Percentiles rank a stretch among this genome's conserved stretches.
phyloP scores from a whole-genome alignment of 2,797 vertebrate species.

The Gastrophryne carolinensis region DNA sequence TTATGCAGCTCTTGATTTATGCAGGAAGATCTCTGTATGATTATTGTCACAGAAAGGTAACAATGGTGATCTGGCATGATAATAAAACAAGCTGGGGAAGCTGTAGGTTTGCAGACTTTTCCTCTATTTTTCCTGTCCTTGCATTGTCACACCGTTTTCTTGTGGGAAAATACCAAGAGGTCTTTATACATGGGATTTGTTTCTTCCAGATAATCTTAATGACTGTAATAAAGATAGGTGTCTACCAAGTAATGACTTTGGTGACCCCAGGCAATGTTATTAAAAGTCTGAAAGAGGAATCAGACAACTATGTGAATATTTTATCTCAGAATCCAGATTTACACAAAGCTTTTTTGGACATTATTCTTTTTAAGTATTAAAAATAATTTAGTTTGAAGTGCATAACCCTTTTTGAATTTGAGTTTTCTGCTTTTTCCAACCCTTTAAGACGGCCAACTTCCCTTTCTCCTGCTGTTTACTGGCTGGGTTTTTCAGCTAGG shows the following conservation, averaged over 20 bases:
- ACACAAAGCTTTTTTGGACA: no score
- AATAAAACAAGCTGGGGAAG: conserved; percentile 23
- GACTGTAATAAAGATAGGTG: neutral
- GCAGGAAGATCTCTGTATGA: conserved; percentile 33
- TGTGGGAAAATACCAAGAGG: conserved; percentile 26
- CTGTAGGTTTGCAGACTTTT: conserved; percentile 18
- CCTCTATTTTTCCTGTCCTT: conserved; percentile 45
- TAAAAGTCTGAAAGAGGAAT: no score
- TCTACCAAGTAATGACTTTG: neutral
- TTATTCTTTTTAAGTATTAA: no score
- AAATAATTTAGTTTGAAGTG: no score
- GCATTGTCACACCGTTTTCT: neutral
- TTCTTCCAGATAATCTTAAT: neutral
- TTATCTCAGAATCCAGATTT: no score
- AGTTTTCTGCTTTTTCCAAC: no score
- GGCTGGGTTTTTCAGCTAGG: no score
- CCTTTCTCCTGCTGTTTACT: no score
- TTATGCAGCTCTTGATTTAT: conserved; percentile 26
- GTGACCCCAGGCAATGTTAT: neutral
- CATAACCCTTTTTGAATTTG: no score
- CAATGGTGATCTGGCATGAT: conserved; percentile 26
- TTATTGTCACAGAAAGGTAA: conserved; percentile 27
- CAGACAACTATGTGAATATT: no score
- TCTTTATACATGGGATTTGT: neutral
- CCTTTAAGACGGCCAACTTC: no score